phyloP scores from a whole-genome alignment of 2,888 invertebrate species.

The Rhagonycha fulva region DNA sequence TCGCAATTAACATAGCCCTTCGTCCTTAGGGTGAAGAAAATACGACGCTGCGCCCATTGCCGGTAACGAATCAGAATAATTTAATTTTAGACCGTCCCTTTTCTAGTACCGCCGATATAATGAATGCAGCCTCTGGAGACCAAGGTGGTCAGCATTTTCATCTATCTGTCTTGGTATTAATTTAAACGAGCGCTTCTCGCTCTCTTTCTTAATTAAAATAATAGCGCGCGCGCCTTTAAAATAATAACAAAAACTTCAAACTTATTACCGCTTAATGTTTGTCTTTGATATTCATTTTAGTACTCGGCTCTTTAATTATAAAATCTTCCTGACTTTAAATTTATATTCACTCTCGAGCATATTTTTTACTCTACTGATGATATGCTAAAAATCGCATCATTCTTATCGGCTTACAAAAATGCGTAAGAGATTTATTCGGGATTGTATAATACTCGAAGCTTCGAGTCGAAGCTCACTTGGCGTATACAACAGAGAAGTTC shows the following conservation, averaged over 20 bases:
- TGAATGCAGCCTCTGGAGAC: constrained; percentile 25
- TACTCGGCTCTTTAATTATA: neutral
- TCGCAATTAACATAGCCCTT: constrained; percentile 26
- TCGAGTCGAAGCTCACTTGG: neutral
- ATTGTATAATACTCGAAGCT: neutral
- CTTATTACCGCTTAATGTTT: neutral
- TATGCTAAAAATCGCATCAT: neutral
- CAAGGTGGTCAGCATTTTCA: constrained; percentile 32
- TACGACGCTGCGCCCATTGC: constrained; percentile 19
- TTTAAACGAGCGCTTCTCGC: constrained; percentile 15
- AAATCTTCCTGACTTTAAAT: neutral
- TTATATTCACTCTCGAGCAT: neutral
- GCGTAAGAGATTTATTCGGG: neutral
- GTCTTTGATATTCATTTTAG: neutral
- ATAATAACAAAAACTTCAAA: constrained; percentile 6
- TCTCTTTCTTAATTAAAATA: constrained; percentile 27
- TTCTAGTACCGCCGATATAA: constrained; percentile 28
- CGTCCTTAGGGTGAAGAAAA: constrained; percentile 18
- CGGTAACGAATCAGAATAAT: constrained; percentile 33
- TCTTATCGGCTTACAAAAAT: neutral
- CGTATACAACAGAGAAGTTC: neutral
- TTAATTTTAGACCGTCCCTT: constrained; percentile 31
- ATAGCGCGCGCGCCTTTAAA: constrained; percentile 9
- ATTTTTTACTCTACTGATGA: neutral
- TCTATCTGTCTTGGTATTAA: constrained; percentile 17